Conservation (phyloP, 2,113 vertebrate genomes). For the Dicerorhinus sumatrensis region DNA sequence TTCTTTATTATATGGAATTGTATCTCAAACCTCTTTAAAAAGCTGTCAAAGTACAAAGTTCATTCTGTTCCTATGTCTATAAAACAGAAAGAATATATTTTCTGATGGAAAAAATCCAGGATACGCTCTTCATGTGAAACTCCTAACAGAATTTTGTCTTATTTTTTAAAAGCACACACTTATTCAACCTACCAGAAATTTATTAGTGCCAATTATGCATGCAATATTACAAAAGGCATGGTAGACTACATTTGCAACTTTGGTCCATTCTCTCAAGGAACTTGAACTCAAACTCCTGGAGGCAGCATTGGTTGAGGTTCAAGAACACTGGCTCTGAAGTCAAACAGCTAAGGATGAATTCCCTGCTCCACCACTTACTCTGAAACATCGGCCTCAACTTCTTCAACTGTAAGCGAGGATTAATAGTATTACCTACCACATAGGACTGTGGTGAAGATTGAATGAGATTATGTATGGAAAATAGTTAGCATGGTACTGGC, state of each 20-base stretch:
- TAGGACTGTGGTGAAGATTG: neutral
- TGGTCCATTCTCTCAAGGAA: neutral
- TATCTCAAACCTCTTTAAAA: slow-evolving; percentile 5
- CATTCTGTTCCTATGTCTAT: neutral
- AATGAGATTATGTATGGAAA: neutral
- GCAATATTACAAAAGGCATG: neutral
- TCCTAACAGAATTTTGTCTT: neutral
- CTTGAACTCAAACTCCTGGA: neutral
- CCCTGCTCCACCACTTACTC: neutral
- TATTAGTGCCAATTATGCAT: neutral
- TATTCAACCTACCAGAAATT: neutral
- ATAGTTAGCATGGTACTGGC: neutral
- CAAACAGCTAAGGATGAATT: neutral
- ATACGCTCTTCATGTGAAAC: neutral
- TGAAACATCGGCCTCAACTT: neutral
- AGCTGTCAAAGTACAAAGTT: slow-evolving; percentile 25
- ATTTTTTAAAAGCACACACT: neutral
- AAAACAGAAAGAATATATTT: slow-evolving; percentile 18
- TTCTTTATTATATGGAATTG: neutral
- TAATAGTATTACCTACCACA: neutral
- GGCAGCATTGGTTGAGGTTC: neutral
- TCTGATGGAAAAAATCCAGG: slow-evolving; percentile 2
- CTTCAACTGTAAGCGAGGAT: neutral
- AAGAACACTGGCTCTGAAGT: neutral
- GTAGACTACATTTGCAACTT: neutral